phyloP scores from a whole-genome alignment of 1,140 invertebrate genomes.

The Drosophila pseudoananassae region DNA sequence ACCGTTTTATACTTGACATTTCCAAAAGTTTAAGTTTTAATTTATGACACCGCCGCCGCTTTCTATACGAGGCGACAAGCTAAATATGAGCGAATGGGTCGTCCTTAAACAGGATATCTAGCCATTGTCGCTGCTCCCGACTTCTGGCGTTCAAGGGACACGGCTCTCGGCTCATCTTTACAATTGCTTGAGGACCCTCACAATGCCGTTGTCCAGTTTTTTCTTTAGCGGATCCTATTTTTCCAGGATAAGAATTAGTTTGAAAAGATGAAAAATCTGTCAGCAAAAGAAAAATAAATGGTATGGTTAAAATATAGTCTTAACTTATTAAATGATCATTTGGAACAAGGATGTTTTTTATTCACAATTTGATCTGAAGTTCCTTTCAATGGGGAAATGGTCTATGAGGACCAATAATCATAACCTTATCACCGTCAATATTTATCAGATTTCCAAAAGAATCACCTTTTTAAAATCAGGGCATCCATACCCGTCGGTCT shows the following conservation, averaged over 20 bases:
- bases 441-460: too few species aligned
- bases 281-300: neutral
- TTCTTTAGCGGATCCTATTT: neutral
- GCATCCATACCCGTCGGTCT: too few species aligned
- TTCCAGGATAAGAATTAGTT: neutral
- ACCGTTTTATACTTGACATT: conserved; percentile 84
- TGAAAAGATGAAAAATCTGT: neutral
- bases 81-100: conserved; percentile 73
- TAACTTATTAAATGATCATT: neutral
- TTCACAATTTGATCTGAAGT: too few species aligned
- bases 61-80: conserved; percentile 76
- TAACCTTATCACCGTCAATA: too few species aligned
- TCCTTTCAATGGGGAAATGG: too few species aligned
- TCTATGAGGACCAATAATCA: too few species aligned
- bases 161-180: conserved; percentile 1
- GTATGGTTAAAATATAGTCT: neutral
- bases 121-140: conserved; percentile 62
- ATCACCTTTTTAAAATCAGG: too few species aligned
- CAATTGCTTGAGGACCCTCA: neutral
- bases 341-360: too few species aligned
- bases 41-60: conserved; percentile 83
- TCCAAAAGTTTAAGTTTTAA: conserved; percentile 84
- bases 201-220: conserved; percentile 27
- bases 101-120: conserved; percentile 75
- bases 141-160: conserved; percentile 6